Base-by-base conservation (phyloP, 2,888 invertebrate genomes). In the Limnephilus lunatus region DNA sequence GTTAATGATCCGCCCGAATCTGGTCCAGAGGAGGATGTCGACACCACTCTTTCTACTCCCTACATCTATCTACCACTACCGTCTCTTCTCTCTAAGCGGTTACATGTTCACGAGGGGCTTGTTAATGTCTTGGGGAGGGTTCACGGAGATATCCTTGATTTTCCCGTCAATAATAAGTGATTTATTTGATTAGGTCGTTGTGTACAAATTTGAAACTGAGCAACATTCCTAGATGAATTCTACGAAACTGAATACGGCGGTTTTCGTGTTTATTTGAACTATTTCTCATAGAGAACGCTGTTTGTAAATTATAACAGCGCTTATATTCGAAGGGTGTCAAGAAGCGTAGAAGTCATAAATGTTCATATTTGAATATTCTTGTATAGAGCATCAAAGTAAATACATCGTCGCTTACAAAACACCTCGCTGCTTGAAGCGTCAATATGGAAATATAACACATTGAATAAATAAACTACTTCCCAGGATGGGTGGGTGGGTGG, bases 361-460 rank as follows among this genome's bases (percentile, higher is more conserved):
- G 30, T 88, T 88, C 88, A 80, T 30, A 68, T 88, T 88, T 80
- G 88, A 88, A 80, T 80, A 88, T 32, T 44, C 81, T 81, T 30
- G 81, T 30, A 44, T 44, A 32, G 81, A 81, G 81, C 35, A 89
- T 39, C 81, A 35, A 80, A 39, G 81, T 89, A 89, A 89, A 81
- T 81, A 89, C 80, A 39, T 39, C 39, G 81, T n/a, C 89, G 89
- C 81, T 81, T 81, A 89, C 87, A 87, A 87, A n/a, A 87, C 39
- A 81, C 81, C 39, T 89, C 81, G 89, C 89, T 81, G 35, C 35
- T 81, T 30, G 89, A 39, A 81, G 44, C 89, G 89, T 89, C 89
- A 89, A 89, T 89, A 89, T 81, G 89, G 89, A 89, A 89, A 89
- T 89, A 89, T 89, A 89, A 89, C 89, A 89, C 89, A 81, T 89